Base-by-base conservation (phyloP, 2,888 invertebrate species). In the Nasonia oneida region DNA sequence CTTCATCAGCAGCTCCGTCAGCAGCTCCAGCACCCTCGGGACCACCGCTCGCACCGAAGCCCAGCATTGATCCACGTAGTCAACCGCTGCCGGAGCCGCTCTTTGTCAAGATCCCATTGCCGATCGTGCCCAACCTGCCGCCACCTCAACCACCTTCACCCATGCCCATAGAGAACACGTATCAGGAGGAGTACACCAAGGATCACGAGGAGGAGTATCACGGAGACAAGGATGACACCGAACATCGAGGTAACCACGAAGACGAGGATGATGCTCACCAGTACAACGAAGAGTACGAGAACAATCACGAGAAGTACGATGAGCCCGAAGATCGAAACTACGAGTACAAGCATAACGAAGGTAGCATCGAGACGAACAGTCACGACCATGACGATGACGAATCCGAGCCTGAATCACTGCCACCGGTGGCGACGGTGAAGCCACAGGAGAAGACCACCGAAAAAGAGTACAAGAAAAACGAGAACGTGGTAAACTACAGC, bases 91-190 rank as follows among this genome's bases (percentile, higher is more conserved):
- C 89, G 0, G 83, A 88, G 8, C 93, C 93, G 0, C 87, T 89
- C 14, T 87, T 93, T 42, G 90, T 92, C 0, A 91, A 90, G 53
- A 93, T 93, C 14, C 93, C 93, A 0, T 82, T 92, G 50, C 93
- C 93, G 0, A 86, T 92, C 1, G 89, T 90, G 3, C 92, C 91
- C 0, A 89, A 91, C 73, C 87, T 92, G 8, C 89, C 90, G 0
- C 74, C 90, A 4, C 86, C 89, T 0, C 87, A 89, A 8, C 88
- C 89, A 6, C 89, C 90, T 1, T 80, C 88, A 73, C 86, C 88
- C 2, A 80, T 78, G 64, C 86, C 87, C 2, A 67, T 78, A 0
- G 53, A 86, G 1, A 76, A 47, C 3, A 42, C 82, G 4, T 87
- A 71, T 33, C 18, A 78, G 29, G 39, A 74, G 3, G 86, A 37